Evolutionary conservation across 1,140 invertebrate genomes (phyloP).

Genomic region (Neodiprion lecontei): DNA sequence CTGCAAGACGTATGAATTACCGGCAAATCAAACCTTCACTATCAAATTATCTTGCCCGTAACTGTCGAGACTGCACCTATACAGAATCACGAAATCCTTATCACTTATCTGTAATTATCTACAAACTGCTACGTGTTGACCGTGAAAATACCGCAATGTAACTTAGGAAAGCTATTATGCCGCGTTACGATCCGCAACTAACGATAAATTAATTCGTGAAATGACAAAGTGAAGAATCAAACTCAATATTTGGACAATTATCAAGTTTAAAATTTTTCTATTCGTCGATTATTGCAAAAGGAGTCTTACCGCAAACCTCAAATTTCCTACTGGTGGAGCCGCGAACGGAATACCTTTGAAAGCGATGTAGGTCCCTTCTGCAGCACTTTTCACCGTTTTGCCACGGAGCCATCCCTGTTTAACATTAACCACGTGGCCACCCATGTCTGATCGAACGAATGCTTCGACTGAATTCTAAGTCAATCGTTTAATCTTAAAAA

Average conservation of each 20-base stretch:
- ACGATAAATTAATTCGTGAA: neutral
- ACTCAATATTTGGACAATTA: too few relatives aligned
- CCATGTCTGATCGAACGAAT: neutral
- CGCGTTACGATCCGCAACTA: neutral
- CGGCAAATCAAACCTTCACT: too few relatives aligned
- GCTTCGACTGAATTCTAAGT: neutral
- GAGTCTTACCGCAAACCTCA: conserved; percentile 67
- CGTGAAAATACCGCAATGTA: neutral
- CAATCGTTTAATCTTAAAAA: neutral
- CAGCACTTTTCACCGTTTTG: conserved; percentile 44
- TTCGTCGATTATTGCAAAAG: neutral
- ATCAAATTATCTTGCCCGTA: too few relatives aligned
- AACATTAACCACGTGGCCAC: conserved; percentile 46
- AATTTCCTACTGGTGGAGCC: conserved; percentile 67
- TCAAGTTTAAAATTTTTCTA: neutral
- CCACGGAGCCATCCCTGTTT: conserved; percentile 54
- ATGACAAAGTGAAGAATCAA: neutral
- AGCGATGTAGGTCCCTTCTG: conserved; percentile 48
- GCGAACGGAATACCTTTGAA: conserved; percentile 69
- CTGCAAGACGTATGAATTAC: too few relatives aligned
- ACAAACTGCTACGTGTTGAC: neutral
- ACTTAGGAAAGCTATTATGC: neutral
- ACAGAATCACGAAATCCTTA: neutral
- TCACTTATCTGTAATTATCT: neutral
- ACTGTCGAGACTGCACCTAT: too few relatives aligned